phyloP scores from a whole-genome alignment of 2,797 vertebrate species.

The Carapus acus region DNA sequence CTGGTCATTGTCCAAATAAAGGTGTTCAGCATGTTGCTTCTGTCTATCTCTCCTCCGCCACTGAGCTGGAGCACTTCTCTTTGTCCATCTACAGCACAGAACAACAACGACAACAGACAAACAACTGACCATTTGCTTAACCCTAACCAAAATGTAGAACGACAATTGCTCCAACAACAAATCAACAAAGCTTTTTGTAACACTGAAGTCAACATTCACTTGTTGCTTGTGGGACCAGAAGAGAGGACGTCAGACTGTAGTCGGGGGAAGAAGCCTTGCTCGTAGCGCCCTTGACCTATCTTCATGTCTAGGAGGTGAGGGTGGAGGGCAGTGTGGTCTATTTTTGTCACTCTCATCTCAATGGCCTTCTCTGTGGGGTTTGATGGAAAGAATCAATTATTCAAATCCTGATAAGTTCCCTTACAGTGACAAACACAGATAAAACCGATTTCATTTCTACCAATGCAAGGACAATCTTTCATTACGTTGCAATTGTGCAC shows the following conservation, averaged over 20 bases:
- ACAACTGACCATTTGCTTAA: too few relatives aligned
- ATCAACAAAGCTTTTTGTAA: neutral
- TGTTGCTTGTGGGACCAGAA: conserved; percentile 91
- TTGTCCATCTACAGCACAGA: conserved; percentile 81
- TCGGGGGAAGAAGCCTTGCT: conserved; percentile 95
- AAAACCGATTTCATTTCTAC: too few relatives aligned
- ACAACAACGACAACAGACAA: neutral
- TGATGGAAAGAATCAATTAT: conserved; percentile 5
- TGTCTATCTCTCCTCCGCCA: conserved; percentile 94
- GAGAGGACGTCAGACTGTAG: conserved; percentile 94
- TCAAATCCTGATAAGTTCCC: neutral
- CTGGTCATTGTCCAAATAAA: conserved; percentile 97
- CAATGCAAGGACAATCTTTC: too few relatives aligned
- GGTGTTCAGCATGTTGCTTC: conserved; percentile 95
- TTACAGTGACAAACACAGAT: neutral
- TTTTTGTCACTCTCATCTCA: conserved; percentile 90
- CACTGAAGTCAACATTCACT: conserved; percentile 77
- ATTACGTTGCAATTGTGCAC: too few relatives aligned
- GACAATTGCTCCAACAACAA: neutral
- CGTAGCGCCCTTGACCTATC: conserved; percentile 97
- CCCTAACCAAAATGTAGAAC: neutral
- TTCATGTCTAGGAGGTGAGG: conserved; percentile 98
- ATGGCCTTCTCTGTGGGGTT: conserved; percentile 85
- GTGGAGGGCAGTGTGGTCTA: conserved; percentile 95
- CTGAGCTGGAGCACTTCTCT: conserved; percentile 96